Evolutionary conservation across 2,113 vertebrate genomes (phyloP).

Genomic region (Rhinoderma darwinii): DNA sequence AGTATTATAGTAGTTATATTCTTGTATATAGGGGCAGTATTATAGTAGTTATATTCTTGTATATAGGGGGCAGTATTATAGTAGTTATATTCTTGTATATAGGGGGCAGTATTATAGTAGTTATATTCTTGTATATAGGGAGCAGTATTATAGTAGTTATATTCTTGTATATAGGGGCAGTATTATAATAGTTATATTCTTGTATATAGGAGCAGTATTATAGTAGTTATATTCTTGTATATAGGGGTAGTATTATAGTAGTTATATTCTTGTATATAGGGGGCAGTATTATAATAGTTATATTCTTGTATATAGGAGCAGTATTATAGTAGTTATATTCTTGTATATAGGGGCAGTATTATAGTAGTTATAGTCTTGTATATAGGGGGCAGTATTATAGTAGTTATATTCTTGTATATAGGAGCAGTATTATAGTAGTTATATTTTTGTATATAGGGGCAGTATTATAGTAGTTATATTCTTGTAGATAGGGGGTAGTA

Average conservation of each 20-base stretch:
- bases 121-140: not conserved
- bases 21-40: not conserved
- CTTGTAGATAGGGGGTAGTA: too few relatives aligned
- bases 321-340: too few relatives aligned
- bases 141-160: not conserved
- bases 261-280: not conserved
- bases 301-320: too few relatives aligned
- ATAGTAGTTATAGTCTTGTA: too few relatives aligned
- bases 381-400: too few relatives aligned
- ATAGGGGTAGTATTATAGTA: not conserved
- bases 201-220: not conserved
- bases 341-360: too few relatives aligned
- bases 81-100: constrained; percentile 1
- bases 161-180: not conserved
- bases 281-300: too few relatives aligned
- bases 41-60: constrained; percentile 13
- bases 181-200: constrained; percentile 5
- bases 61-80: constrained; percentile 1
- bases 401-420: too few relatives aligned
- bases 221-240: constrained; percentile 4
- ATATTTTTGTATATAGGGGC: too few relatives aligned
- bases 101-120: not conserved
- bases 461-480: too few relatives aligned
- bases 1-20: constrained; percentile 12
- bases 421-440: too few relatives aligned